Evolutionary conservation across 35 echinoderm and acorn worm species (phyloP).

Genomic region (Patiria miniata): DNA sequence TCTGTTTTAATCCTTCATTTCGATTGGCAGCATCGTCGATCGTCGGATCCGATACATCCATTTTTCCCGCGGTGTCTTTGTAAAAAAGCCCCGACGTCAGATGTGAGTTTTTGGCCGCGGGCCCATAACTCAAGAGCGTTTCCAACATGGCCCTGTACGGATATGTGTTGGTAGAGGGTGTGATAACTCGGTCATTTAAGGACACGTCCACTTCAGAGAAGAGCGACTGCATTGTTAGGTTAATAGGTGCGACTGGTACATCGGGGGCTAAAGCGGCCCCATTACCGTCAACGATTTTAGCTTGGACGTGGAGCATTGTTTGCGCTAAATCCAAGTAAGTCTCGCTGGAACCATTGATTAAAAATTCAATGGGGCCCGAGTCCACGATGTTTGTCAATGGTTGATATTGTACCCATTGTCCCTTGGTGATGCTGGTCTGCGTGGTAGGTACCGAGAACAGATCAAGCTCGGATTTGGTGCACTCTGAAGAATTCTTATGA

Average conservation of each 20-base stretch:
- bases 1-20: conserved; percentile 1
- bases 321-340: conserved; percentile 50
- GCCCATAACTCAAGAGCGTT: conserved; percentile 40
- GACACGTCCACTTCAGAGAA: conserved; percentile 14
- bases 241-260: conserved; percentile 14
- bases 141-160: conserved; percentile 49
- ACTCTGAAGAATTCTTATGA: conserved; percentile 51
- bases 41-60: conserved; percentile 23
- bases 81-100: conserved; percentile 45
- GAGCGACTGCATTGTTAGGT: conserved; percentile 37
- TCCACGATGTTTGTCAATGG: conserved; percentile 47
- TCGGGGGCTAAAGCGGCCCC: conserved; percentile 31
- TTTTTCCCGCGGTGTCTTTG: conserved; percentile 52
- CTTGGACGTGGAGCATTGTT: conserved; percentile 38
- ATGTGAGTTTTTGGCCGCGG: conserved; percentile 41
- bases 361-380: too few species aligned
- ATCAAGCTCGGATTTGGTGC: conserved; percentile 66
- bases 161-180: conserved; percentile 24
- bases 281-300: conserved; percentile 20
- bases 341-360: too few species aligned
- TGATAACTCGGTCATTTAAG: conserved; percentile 42
- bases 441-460: conserved; percentile 48
- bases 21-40: not conserved
- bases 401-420: conserved; percentile 44
- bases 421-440: conserved; percentile 39